Conservation (phyloP, 1,140 invertebrate species). For the Neodiprion lecontei region DNA sequence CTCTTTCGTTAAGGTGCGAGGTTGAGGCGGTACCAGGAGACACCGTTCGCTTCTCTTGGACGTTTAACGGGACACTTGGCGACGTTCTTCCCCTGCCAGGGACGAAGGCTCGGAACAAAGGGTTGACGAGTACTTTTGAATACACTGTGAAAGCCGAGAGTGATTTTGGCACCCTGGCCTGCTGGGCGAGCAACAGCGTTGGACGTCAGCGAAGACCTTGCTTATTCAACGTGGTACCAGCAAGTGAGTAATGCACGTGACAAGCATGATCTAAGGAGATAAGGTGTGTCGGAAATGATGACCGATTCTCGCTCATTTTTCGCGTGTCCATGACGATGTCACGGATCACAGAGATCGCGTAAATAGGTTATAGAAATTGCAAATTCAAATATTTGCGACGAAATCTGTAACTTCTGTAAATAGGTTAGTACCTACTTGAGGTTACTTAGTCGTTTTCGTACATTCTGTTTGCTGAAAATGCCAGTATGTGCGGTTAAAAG, state of each 20-base stretch:
- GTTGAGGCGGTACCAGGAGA: constrained; percentile 80
- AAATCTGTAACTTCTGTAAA: too few relatives aligned
- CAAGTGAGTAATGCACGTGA: constrained; percentile 68
- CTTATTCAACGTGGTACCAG: constrained; percentile 80
- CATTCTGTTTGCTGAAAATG: too few relatives aligned
- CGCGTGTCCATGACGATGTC: too few relatives aligned
- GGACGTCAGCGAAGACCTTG: constrained; percentile 83
- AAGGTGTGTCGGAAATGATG: too few relatives aligned
- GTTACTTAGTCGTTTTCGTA: too few relatives aligned
- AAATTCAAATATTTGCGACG: too few relatives aligned
- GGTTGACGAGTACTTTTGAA: constrained; percentile 72
- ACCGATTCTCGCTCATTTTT: too few relatives aligned
- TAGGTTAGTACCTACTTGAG: too few relatives aligned
- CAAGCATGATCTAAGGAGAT: too few relatives aligned
- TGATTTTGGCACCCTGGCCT: constrained; percentile 83
- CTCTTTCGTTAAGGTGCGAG: constrained; percentile 74
- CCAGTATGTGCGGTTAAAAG: too few relatives aligned
- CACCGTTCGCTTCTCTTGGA: constrained; percentile 77
- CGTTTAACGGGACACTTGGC: constrained; percentile 78
- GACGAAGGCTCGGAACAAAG: constrained; percentile 66
- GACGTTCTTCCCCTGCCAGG: constrained; percentile 65
- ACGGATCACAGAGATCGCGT: too few relatives aligned
- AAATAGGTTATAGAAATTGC: too few relatives aligned
- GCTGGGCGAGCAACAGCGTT: constrained; percentile 85
- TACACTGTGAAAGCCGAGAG: constrained; percentile 68